Percentiles rank a stretch among this genome's conserved stretches.
Evolutionary conservation across 2,113 vertebrate genomes (phyloP).

Genomic region (Macquaria australasica): DNA sequence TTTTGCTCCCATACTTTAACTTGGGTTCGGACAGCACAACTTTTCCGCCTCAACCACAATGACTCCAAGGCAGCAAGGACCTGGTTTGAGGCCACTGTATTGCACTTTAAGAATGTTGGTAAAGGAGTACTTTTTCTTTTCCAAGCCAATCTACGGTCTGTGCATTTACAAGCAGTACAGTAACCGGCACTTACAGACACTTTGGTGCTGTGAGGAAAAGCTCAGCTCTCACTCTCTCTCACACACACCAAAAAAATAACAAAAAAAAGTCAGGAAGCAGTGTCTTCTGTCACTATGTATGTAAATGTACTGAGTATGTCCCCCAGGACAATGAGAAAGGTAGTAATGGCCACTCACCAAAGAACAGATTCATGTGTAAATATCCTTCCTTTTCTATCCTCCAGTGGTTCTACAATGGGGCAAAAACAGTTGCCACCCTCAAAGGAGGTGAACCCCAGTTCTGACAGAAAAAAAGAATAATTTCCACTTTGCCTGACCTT

Average conservation of each 20-base stretch:
- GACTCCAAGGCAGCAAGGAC: neutral
- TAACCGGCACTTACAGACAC: neutral
- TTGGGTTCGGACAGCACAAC: neutral
- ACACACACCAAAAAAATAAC: too few relatives aligned
- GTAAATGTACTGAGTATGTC: too few relatives aligned
- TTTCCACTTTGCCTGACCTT: neutral
- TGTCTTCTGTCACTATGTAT: neutral
- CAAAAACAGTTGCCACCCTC: neutral
- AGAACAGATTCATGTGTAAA: neutral
- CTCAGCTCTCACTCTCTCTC: too few relatives aligned
- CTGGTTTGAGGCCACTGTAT: neutral
- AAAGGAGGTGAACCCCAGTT: neutral
- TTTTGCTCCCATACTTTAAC: neutral
- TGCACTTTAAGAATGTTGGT: neutral
- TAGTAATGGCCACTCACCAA: neutral
- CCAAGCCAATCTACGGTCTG: neutral
- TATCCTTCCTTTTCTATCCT: neutral
- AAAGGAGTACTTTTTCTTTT: neutral
- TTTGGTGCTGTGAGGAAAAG: too few relatives aligned
- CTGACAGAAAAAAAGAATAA: neutral
- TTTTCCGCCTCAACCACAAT: neutral
- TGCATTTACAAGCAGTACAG: neutral
- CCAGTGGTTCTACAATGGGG: neutral
- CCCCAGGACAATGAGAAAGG: neutral
- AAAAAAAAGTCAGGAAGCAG: too few relatives aligned